phyloP scores from a whole-genome alignment of 2,113 vertebrate species.

The Stomatorhinus ivindoensis region DNA sequence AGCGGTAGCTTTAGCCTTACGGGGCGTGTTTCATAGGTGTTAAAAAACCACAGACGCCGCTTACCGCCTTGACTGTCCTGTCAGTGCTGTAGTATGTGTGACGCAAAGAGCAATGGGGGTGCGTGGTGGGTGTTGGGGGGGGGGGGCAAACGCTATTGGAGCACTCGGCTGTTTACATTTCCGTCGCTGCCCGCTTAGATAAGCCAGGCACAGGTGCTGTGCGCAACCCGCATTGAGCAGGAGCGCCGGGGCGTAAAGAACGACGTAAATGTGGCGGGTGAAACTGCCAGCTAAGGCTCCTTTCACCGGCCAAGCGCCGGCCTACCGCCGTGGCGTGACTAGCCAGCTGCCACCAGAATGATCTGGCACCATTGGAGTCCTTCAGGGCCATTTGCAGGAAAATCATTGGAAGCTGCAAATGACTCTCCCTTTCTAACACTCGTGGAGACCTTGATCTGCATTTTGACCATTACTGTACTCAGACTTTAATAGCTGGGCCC shows the following conservation, averaged over 20 bases:
- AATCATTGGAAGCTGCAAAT: not conserved
- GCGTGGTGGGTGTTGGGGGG: not conserved
- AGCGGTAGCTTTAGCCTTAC: not conserved
- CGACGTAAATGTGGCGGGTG: constrained; percentile 71
- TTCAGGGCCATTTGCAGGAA: constrained; percentile 8
- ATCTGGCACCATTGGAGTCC: constrained; percentile 48
- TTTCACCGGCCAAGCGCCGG: constrained; percentile 67
- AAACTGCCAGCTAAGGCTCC: constrained; percentile 72
- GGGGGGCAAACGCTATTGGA: not conserved
- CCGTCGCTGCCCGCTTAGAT: constrained; percentile 32
- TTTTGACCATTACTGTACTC: not conserved
- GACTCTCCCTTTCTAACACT: not conserved
- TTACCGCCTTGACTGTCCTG: not conserved
- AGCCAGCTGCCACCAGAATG: constrained; percentile 62
- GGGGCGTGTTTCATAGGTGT: not conserved
- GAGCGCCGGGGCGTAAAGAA: constrained; percentile 63
- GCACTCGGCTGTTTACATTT: not conserved
- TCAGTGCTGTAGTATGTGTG: not conserved
- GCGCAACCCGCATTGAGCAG: constrained; percentile 48
- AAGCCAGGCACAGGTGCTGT: constrained; percentile 64
- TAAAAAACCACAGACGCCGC: not conserved
- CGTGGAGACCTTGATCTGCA: not conserved
- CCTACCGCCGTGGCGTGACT: constrained; percentile 64
- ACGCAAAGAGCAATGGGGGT: not conserved
- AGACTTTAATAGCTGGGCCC: not conserved